These are phyloP conservation scores for Pyrocephalus nanus DNA, from an alignment of 2,797 vertebrate genomes.

Conservation along the genomic window DNA sequence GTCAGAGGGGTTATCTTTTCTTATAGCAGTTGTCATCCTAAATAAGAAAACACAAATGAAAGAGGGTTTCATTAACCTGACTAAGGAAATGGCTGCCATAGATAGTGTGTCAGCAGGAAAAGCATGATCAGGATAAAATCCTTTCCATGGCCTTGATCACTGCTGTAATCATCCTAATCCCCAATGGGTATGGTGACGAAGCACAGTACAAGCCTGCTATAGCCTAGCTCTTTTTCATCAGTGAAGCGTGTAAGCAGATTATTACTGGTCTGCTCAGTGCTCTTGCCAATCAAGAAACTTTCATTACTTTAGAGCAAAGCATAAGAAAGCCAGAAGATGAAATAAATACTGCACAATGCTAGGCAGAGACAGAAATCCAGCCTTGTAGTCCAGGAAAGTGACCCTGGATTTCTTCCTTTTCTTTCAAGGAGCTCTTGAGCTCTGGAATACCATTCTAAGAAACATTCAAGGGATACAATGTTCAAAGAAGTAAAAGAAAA, in stretches of 20 bases:
- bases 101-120: background rate
- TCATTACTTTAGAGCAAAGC: background rate
- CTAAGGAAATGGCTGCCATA: background rate
- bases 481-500: background rate
- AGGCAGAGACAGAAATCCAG: background rate
- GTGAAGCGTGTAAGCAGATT: slow-evolving; percentile 25
- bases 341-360: background rate
- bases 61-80: background rate
- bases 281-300: background rate
- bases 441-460: background rate
- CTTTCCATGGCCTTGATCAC: background rate
- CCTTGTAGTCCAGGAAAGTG: background rate
- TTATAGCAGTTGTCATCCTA: background rate
- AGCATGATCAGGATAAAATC: background rate
- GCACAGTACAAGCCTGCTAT: background rate
- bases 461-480: background rate
- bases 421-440: background rate
- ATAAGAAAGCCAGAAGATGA: background rate
- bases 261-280: background rate
- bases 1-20: slow-evolving; percentile 34
- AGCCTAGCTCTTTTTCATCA: background rate
- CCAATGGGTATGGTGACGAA: background rate
- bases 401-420: background rate
- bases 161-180: background rate
- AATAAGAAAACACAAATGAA: slow-evolving; percentile 3